These are phyloP conservation scores for Mergus octosetaceus DNA, from an alignment of 2,797 vertebrate species.

Conservation along the genomic window DNA sequence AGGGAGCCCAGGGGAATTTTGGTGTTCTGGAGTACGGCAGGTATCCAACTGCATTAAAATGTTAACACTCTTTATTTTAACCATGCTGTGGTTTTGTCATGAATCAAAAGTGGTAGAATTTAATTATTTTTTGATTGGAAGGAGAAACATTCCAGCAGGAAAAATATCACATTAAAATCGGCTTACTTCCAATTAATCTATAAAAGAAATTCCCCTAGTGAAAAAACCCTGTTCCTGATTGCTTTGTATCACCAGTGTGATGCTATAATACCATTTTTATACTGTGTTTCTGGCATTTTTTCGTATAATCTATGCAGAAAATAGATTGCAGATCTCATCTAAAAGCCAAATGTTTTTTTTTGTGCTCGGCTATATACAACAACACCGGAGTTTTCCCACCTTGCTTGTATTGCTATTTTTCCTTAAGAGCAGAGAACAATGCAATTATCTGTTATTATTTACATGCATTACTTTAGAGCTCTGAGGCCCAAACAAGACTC, in stretches of 20 bases:
- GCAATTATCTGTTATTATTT: background rate
- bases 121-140: slow-evolving; percentile 14
- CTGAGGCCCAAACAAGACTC: background rate
- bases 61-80: background rate
- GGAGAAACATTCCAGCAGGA: background rate
- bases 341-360: background rate
- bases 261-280: background rate
- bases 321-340: background rate
- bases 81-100: background rate
- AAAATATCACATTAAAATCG: background rate
- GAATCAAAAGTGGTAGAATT: background rate
- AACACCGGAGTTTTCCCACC: slow-evolving; percentile 1
- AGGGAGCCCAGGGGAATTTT: background rate
- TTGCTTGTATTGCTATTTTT: background rate
- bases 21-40: background rate
- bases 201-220: background rate
- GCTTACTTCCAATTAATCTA: background rate
- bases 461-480: background rate
- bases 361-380: background rate
- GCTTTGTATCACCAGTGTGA: background rate
- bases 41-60: slow-evolving; percentile 25
- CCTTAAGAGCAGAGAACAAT: background rate
- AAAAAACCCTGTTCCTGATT: background rate
- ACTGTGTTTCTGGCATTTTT: background rate
- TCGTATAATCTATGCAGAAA: background rate